Evolutionary conservation across 2,113 vertebrate species (phyloP), one percentile per base, ranked within the genome.

Genomic region (Pelecanoides urinatrix): DNA sequence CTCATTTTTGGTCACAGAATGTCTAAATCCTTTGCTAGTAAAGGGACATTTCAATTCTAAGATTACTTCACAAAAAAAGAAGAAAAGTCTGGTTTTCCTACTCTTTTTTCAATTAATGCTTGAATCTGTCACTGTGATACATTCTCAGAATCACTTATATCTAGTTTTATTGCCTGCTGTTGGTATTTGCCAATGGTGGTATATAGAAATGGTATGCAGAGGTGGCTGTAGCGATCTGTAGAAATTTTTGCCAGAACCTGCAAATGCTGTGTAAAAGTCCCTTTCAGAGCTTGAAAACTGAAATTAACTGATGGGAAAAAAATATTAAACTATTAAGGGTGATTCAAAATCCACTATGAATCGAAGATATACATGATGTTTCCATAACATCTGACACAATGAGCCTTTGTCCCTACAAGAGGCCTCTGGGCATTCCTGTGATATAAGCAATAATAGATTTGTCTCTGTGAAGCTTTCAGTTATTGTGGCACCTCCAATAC

Each of bases 311-410:
- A 94, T 93, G 77, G 85, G 74, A 7, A 88, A 66, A 95, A 96
- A 88, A 42, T 19, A 86, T 66, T 80, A 76, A 95, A 88, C 85
- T 92, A 94, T 96, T 96, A 93, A 80, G 32, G 50, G 40, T 45
- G 38, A 94, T 80, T 96, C 90, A 91, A 94, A 96, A 91, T 85
- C 63, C 72, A 73, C 92, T 74, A 73, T 58, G 89, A 96, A 95
- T 86, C 90, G 92, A 94, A 94, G 90, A 94, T 79, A 87, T 26
- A 91, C 66, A 90, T 13, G 44, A 87, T 94, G 92, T 89, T 96
- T 95, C 96, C 66, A 73, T 56, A 95, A 90, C 65, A 87, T 53
- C 76, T 89, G 86, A 94, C 94, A 96, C 88, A 97, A 97, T 58
- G 84, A 42, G 58, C 61, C 95, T 94, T 92, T 96, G 92, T 95